phyloP scores from a whole-genome alignment of 2,113 vertebrate species.

The Hippocampus abdominalis region DNA sequence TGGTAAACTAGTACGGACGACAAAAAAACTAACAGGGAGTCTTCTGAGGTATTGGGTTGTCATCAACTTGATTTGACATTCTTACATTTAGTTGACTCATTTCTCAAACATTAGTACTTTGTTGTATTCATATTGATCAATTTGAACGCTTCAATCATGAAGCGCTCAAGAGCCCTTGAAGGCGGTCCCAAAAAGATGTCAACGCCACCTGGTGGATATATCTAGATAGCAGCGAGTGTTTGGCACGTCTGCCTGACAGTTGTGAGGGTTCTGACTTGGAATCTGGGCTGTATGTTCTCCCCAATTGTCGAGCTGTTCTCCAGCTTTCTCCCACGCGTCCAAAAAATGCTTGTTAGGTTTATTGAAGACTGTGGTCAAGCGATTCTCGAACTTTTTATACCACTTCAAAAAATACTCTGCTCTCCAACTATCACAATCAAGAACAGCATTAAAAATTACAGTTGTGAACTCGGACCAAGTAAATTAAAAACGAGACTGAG shows the following conservation, averaged over 20 bases:
- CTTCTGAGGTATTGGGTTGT: neutral
- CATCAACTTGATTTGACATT: neutral
- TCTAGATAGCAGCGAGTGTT: neutral
- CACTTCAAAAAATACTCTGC: no score
- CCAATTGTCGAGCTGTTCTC: no score
- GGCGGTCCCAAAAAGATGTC: neutral
- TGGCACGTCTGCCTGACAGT: neutral
- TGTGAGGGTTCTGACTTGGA: neutral
- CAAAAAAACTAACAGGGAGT: neutral
- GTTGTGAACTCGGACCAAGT: no score
- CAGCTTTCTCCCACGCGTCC: no score
- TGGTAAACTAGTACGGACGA: neutral
- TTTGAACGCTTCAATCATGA: neutral
- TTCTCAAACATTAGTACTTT: neutral
- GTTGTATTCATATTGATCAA: neutral
- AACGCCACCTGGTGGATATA: neutral
- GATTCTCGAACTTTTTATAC: no score
- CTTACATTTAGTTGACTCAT: neutral
- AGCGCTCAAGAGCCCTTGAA: neutral
- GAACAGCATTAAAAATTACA: no score
- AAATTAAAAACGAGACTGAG: no score
- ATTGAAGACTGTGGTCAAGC: no score
- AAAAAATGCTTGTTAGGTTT: no score
- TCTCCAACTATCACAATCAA: no score
- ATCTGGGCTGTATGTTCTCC: neutral